Percentiles rank a stretch among this genome's conserved stretches.
phyloP scores from a whole-genome alignment of 2,797 vertebrate species.

The Catharus ustulatus region DNA sequence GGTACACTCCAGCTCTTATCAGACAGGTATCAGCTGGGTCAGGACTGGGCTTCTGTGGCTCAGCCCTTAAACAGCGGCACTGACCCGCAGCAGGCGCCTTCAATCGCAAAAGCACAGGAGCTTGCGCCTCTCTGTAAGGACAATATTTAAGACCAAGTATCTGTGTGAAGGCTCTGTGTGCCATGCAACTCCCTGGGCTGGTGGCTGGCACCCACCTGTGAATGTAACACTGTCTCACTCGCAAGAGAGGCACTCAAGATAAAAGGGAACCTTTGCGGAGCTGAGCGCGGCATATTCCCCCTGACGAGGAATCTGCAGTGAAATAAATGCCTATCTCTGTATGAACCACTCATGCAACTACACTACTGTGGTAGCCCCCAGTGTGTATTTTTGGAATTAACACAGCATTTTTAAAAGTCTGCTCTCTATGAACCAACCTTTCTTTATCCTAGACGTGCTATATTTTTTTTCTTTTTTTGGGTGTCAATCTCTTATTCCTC shows the following conservation, averaged over 20 bases:
- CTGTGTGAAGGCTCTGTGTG: background rate
- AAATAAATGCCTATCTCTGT: slow-evolving; percentile 23
- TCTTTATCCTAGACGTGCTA: background rate
- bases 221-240: background rate
- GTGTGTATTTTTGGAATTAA: slow-evolving; percentile 38
- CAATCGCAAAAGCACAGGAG: background rate
- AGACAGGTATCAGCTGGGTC: background rate
- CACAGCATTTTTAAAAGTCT: slow-evolving; percentile 23
- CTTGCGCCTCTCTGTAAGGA: background rate
- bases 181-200: background rate
- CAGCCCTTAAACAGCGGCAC: background rate
- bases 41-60: background rate
- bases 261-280: background rate
- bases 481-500: background rate
- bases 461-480: background rate
- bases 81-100: background rate
- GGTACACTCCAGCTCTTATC: background rate
- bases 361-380: background rate
- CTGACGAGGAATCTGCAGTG: background rate
- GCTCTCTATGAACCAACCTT: background rate
- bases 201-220: background rate
- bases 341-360: background rate
- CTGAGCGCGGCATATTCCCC: accelerated
- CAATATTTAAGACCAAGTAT: background rate
- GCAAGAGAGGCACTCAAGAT: background rate